These are phyloP conservation scores for Adelphocoris suturalis DNA, from an alignment of 2,888 invertebrate genomes.

Conservation along the genomic window DNA sequence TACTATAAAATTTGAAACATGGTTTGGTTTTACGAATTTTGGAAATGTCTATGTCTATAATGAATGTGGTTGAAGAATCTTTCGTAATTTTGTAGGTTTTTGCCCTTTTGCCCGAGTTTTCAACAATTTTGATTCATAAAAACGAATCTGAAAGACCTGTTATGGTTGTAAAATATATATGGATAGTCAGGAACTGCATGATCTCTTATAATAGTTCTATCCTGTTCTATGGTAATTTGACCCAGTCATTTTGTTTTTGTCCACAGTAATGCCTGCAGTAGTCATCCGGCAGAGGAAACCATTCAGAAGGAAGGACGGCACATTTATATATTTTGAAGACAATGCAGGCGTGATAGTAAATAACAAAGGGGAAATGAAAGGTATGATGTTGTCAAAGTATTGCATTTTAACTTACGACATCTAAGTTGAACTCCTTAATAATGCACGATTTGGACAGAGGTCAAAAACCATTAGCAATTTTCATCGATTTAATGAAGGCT, in stretches of 20 bases:
- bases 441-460: slow-evolving; percentile 18
- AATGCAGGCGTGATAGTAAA: slow-evolving; percentile 99
- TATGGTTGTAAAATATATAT: no score
- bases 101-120: no score
- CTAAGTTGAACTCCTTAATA: not conserved
- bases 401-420: not conserved
- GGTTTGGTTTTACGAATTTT: no score
- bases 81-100: no score
- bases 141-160: no score
- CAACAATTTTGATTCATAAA: no score
- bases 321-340: slow-evolving; percentile 99
- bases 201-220: no score
- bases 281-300: slow-evolving; percentile 99
- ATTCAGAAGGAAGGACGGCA: slow-evolving; percentile 98
- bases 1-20: no score
- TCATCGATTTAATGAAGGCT: slow-evolving; percentile 2
- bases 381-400: slow-evolving; percentile 78
- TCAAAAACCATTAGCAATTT: not conserved
- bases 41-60: no score
- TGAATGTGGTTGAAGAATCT: no score
- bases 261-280: slow-evolving; percentile 98
- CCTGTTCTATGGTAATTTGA: not conserved
- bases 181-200: no score
- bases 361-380: slow-evolving; percentile 99
- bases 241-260: slow-evolving; percentile 69